Percentiles rank a stretch among this genome's conserved stretches.
These are phyloP conservation scores for Oreochromis niloticus DNA, from an alignment of 2,113 vertebrate species.

Conservation along the genomic window DNA sequence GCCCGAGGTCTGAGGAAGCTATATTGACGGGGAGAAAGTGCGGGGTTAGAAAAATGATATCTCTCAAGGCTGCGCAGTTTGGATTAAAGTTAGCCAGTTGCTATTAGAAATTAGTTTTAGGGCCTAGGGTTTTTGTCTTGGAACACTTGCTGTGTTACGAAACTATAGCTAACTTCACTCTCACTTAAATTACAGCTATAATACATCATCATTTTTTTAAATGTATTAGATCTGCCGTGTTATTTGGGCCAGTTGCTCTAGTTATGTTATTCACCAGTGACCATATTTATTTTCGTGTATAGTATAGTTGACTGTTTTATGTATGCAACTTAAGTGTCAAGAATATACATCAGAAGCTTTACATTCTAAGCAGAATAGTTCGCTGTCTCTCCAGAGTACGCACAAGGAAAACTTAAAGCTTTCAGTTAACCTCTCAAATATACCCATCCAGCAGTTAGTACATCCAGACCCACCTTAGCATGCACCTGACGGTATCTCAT, in stretches of 20 bases:
- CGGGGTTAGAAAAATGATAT: background rate
- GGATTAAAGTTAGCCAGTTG: constrained; percentile 1
- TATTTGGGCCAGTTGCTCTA: background rate
- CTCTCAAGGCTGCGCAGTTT: background rate
- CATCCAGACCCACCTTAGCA: background rate
- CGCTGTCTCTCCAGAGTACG: background rate
- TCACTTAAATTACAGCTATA: background rate
- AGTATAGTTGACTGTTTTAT: background rate
- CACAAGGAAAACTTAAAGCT: background rate
- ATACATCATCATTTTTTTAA: background rate
- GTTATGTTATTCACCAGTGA: background rate
- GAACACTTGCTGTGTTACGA: background rate
- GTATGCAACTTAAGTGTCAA: background rate
- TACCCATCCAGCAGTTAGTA: background rate
- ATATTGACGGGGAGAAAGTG: background rate
- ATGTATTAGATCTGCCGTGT: background rate
- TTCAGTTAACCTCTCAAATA: background rate
- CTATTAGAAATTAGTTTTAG: background rate
- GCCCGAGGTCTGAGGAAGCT: background rate
- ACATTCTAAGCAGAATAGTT: background rate
- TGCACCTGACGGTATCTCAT: background rate
- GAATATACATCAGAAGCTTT: background rate
- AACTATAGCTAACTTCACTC: background rate
- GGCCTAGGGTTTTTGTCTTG: background rate
- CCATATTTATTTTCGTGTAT: background rate